phyloP scores from a whole-genome alignment of 2,797 vertebrate species.

The Scleropages formosus region DNA sequence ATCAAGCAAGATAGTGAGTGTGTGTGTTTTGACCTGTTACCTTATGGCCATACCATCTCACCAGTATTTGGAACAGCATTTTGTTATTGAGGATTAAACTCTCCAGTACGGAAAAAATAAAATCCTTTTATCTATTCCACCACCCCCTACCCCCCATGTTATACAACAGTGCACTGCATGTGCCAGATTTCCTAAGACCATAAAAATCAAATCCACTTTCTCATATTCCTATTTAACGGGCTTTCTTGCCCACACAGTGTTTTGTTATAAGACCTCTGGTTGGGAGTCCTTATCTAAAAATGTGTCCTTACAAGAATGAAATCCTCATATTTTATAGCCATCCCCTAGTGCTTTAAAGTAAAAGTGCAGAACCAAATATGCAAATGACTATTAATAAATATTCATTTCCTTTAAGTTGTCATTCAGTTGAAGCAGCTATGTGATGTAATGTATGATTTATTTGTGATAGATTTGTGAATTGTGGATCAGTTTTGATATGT shows the following conservation, averaged over 20 bases:
- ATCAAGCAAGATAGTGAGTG: neutral
- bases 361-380: too few species aligned
- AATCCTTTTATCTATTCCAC: neutral
- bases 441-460: too few species aligned
- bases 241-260: neutral
- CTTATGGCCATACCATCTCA: neutral
- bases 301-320: too few species aligned
- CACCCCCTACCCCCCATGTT: neutral
- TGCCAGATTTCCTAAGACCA: neutral
- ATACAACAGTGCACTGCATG: neutral
- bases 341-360: too few species aligned
- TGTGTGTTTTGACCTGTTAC: neutral
- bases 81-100: too few species aligned
- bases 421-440: constrained; percentile 55
- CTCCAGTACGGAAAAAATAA: neutral
- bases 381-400: too few species aligned
- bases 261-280: constrained; percentile 32
- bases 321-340: too few species aligned
- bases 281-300: too few species aligned
- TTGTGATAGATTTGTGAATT: too few species aligned
- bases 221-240: constrained; percentile 9
- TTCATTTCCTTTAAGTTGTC: constrained; percentile 37
- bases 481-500: too few species aligned
- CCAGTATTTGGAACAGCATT: neutral
- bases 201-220: neutral